Conservation (phyloP, 2,888 invertebrate species). For the Drosophila algonquin region DNA sequence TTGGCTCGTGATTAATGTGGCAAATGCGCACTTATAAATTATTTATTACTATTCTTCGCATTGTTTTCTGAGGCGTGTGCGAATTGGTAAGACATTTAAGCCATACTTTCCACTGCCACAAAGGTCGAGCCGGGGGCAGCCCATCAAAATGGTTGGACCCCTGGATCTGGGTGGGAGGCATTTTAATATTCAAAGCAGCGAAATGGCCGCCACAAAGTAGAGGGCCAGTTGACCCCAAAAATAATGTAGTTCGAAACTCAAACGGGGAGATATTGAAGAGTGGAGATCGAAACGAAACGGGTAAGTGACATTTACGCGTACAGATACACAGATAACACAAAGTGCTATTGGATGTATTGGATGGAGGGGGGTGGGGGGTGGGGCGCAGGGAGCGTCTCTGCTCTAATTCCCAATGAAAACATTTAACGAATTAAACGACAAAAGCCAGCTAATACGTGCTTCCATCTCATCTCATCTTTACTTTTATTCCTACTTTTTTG, state of each 20-base stretch:
- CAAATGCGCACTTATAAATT: constrained; percentile 79
- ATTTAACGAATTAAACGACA: constrained; percentile 69
- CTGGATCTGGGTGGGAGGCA: neutral
- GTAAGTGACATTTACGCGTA: neutral
- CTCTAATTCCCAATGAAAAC: constrained; percentile 38
- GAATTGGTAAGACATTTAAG: constrained; percentile 73
- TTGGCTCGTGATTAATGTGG: constrained; percentile 73
- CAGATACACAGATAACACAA: neutral
- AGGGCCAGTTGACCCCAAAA: constrained; percentile 16
- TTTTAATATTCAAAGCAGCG: constrained; percentile 43
- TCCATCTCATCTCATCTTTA: constrained; percentile 1
- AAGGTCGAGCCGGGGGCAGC: constrained; percentile 17
- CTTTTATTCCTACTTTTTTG: neutral
- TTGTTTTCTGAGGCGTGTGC: constrained; percentile 70
- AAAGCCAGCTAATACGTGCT: constrained; percentile 45
- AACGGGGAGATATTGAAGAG: no score
- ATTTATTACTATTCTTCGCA: constrained; percentile 77
- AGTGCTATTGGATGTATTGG: neutral
- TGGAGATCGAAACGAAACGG: neutral
- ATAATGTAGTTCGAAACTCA: constrained; percentile 11
- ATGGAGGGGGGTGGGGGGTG: no score
- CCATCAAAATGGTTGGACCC: neutral
- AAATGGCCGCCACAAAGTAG: constrained; percentile 2
- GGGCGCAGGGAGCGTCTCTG: neutral
- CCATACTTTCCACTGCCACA: constrained; percentile 62